Percentiles rank a stretch among this genome's conserved stretches.
Evolutionary conservation across 1,140 invertebrate genomes (phyloP).

Genomic region (Dysdera silvatica): DNA sequence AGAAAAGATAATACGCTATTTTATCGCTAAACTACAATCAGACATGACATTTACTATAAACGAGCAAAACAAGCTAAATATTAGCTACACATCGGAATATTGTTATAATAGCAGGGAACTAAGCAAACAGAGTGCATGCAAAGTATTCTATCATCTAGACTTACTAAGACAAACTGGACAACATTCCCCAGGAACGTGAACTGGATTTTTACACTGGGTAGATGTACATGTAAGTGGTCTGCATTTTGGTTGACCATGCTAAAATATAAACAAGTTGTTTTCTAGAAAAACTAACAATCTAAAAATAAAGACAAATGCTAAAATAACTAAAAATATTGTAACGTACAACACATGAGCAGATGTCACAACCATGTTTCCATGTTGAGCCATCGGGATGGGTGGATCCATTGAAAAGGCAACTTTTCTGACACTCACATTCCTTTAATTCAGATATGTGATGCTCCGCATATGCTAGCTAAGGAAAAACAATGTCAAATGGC

Average conservation of each 20-base stretch:
- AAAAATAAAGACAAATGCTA: neutral
- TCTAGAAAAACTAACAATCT: neutral
- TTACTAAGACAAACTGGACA: conserved; percentile 78
- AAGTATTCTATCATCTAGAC: conserved; percentile 41
- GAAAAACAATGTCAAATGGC: neutral
- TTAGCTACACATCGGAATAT: too few species aligned
- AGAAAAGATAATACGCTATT: neutral
- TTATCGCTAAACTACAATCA: neutral
- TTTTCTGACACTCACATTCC: conserved; percentile 81
- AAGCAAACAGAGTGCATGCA: too few species aligned
- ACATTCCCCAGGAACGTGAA: conserved; percentile 65
- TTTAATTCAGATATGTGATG: conserved; percentile 64
- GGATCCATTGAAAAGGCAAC: conserved; percentile 69
- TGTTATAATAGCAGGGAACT: too few species aligned
- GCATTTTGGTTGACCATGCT: conserved; percentile 75
- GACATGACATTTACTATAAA: neutral
- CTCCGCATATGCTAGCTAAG: conserved; percentile 67
- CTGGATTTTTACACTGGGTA: conserved; percentile 67
- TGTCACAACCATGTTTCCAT: conserved; percentile 70
- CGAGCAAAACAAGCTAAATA: too few species aligned
- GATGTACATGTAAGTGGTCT: conserved; percentile 64
- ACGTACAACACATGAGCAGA: conserved; percentile 70
- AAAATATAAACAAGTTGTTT: conserved; percentile 29
- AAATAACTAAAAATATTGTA: neutral
- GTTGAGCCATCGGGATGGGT: conserved; percentile 68